Evolutionary conservation across 2,113 vertebrate genomes (phyloP).

Genomic region (Corythornis cristatus): DNA sequence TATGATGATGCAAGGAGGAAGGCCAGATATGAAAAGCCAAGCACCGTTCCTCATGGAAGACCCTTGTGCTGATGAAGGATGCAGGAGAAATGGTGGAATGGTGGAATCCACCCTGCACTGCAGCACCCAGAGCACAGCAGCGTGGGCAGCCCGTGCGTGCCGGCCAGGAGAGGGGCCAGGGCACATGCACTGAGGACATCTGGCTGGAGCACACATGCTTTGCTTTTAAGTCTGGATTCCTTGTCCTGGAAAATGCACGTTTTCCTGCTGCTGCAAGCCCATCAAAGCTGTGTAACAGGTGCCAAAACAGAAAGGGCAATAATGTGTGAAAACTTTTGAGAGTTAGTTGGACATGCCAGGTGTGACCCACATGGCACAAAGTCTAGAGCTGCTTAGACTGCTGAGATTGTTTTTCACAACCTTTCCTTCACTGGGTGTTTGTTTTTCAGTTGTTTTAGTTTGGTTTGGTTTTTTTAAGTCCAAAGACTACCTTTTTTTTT

Average conservation of each 20-base stretch:
- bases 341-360: background rate
- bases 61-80: background rate
- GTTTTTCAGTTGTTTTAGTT: background rate
- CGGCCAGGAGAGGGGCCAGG: background rate
- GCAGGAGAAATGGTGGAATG: rapidly evolving
- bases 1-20: background rate
- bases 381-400: background rate
- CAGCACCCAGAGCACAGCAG: background rate
- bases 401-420: background rate
- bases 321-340: background rate
- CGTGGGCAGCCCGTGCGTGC: background rate
- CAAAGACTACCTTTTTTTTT: background rate
- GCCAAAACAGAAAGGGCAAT: background rate
- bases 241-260: background rate
- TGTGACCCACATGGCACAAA: background rate
- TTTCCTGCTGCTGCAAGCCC: background rate
- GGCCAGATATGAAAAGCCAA: background rate
- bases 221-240: background rate
- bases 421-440: background rate
- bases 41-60: background rate
- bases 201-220: background rate
- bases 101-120: background rate
- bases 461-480: background rate
- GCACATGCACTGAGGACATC: background rate
- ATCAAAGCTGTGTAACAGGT: background rate